These are phyloP conservation scores for Nemopilema nomurai DNA, from an alignment of 30 jellyfish, hydroid and myxozoan species.

Conservation along the genomic window DNA sequence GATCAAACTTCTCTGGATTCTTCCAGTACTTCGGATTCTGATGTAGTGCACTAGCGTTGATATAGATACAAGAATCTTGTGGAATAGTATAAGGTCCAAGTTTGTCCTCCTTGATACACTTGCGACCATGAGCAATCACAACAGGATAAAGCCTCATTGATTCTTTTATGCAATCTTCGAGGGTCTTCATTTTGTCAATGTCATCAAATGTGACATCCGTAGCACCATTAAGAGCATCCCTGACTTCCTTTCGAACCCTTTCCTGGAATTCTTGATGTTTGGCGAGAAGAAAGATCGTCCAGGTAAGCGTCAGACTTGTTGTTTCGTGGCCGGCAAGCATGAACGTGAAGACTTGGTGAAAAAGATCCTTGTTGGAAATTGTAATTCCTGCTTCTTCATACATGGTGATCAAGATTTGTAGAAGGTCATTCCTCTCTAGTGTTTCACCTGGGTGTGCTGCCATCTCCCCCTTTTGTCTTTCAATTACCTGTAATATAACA, in stretches of 20 bases:
- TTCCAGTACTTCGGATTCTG: conserved; percentile 40
- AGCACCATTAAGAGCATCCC: conserved; percentile 8
- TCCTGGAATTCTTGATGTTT: conserved; percentile 36
- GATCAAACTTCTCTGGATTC: conserved; percentile 32
- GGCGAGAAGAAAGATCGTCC: conserved; percentile 45
- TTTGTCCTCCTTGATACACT: neutral
- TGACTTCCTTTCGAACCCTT: conserved; percentile 21
- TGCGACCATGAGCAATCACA: conserved; percentile 18
- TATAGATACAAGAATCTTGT: conserved; percentile 6
- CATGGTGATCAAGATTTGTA: conserved; percentile 37
- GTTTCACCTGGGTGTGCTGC: conserved; percentile 33
- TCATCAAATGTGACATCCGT: conserved; percentile 39
- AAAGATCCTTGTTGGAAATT: conserved; percentile 50
- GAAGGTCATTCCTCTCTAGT: conserved; percentile 28
- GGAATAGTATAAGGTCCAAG: conserved; percentile 40
- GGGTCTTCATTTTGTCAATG: conserved; percentile 26
- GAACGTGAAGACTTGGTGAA: conserved; percentile 60
- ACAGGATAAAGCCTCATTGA: conserved; percentile 54
- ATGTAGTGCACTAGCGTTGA: neutral
- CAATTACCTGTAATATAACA: conserved; percentile 26
- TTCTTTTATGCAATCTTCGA: conserved; percentile 44
- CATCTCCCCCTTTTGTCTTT: conserved; percentile 35
- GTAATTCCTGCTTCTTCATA: conserved; percentile 40
- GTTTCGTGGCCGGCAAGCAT: conserved; percentile 73
- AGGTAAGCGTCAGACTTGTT: conserved; percentile 52